These are phyloP conservation scores for Archips xylosteana DNA, from an alignment of 2,888 invertebrate species.

Conservation along the genomic window DNA sequence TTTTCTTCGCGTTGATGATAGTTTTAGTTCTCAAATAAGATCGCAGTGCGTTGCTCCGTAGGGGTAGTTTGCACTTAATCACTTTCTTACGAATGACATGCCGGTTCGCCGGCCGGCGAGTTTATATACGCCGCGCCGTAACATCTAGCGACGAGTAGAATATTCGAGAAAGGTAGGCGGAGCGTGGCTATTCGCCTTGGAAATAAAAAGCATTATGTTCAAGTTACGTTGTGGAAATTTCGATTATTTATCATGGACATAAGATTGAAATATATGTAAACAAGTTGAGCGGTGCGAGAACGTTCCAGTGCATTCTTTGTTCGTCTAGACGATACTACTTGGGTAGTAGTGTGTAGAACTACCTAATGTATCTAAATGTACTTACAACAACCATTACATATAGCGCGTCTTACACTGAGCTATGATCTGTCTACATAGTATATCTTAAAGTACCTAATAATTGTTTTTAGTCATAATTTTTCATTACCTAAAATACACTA, in stretches of 20 bases:
- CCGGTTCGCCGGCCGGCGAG: conserved; percentile 33
- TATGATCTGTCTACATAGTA: no score
- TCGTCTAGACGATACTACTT: conserved; percentile 36
- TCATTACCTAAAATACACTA: no score
- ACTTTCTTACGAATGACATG: conserved; percentile 35
- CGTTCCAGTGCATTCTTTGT: conserved; percentile 32
- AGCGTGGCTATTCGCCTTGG: not conserved
- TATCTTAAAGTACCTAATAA: no score
- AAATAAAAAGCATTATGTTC: not conserved
- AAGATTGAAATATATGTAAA: not conserved
- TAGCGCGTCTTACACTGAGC: no score
- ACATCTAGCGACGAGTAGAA: conserved; percentile 52
- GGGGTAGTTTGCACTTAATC: conserved; percentile 20
- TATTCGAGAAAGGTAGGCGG: conserved; percentile 32
- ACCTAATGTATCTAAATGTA: no score
- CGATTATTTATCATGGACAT: not conserved
- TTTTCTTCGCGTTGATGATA: conserved; percentile 29
- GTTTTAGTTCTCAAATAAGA: not conserved
- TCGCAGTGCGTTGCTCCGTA: conserved; percentile 31
- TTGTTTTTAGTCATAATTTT: no score
- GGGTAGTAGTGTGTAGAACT: no score
- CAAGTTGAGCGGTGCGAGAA: conserved; percentile 5
- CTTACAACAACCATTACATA: no score
- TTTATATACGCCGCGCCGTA: conserved; percentile 29
- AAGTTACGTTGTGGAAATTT: not conserved